Evolutionary conservation across 2,113 vertebrate genomes (phyloP), one percentile per base, ranked within the genome.

Genomic region (Hippocampus zosterae): DNA sequence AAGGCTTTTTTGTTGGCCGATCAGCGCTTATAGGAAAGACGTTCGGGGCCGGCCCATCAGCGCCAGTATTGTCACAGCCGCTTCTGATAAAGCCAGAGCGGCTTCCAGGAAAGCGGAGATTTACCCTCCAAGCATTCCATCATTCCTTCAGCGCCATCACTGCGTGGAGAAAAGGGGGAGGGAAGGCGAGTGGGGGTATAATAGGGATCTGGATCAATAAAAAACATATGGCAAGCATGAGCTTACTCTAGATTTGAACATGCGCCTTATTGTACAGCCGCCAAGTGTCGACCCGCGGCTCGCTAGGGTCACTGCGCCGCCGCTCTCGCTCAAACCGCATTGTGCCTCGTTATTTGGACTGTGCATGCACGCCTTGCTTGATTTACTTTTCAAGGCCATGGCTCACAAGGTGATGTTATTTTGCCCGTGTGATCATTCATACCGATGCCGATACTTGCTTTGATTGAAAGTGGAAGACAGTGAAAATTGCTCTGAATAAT

Each of bases 101-200:
- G 81, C 84, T 90, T 90, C 87, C 87, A 88, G 88, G 89, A 90
- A 90, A 88, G 80, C 79, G 72, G 82, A 87, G 86, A 85, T 84
- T 86, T 89, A 88, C 84, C 86, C 85, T 88, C 78, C 77, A 83
- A 60, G 87, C 85, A 86, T 88, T 90, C 87, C 88, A 88, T 88
- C 88, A 87, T 87, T 90, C 89, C 84, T 89, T 84, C 82, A 81
- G 75, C 63, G 41, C 41, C 86, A 83, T 89, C 87, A 78, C 80
- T 13, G 81, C 67, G 69, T 60, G 71, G 67, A 67, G 55, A 76
- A 61, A 75, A 72, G 33, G 33, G 33, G 33, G 33, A 7, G 33
- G 33, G 33, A 7, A 76, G 78, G 69, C 75, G 76, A 69, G 75
- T n/a, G 62, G 65, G 81, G 82, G 75, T 67, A 70, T 77, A 84